Conservation (phyloP, 2,888 invertebrate species). For the Euphydryas editha region DNA sequence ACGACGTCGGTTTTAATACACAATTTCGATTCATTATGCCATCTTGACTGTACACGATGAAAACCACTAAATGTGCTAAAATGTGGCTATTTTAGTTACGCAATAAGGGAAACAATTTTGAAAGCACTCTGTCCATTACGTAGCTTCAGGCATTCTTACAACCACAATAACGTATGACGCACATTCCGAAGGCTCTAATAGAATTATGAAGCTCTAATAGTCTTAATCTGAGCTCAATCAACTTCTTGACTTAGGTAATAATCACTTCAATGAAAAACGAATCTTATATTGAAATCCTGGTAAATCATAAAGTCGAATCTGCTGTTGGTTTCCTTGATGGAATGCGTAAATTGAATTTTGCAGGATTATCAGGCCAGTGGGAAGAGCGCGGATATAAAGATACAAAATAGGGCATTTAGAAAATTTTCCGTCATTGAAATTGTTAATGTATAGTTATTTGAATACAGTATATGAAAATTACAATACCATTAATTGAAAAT, state of each 20-base stretch:
- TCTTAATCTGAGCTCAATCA: constrained; percentile 62
- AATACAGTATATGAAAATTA: too few relatives aligned
- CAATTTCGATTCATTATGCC: background rate
- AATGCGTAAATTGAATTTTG: constrained; percentile 52
- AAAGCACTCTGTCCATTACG: background rate
- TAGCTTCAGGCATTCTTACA: background rate
- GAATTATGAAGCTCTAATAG: constrained; percentile 62
- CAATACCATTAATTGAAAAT: too few relatives aligned
- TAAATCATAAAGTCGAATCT: constrained; percentile 47
- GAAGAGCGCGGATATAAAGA: constrained; percentile 45
- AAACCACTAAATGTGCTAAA: too few relatives aligned
- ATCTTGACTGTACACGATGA: background rate
- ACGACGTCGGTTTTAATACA: too few relatives aligned
- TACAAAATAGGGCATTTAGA: constrained; percentile 36
- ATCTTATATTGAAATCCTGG: constrained; percentile 44
- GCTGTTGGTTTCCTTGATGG: constrained; percentile 38
- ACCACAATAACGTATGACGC: constrained; percentile 22
- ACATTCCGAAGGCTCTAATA: constrained; percentile 46
- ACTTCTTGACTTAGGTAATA: constrained; percentile 51
- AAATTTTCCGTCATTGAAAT: background rate
- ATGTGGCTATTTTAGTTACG: background rate
- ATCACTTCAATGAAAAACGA: constrained; percentile 46
- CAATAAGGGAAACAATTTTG: constrained; percentile 1
- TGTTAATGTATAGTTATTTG: background rate
- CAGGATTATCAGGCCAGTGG: constrained; percentile 48